A percentile compares a stretch with the other conserved stretches of the same genome.
These are phyloP conservation scores for Syndactyla subalaris DNA, from an alignment of 2,797 vertebrate genomes.

Conservation along the genomic window DNA sequence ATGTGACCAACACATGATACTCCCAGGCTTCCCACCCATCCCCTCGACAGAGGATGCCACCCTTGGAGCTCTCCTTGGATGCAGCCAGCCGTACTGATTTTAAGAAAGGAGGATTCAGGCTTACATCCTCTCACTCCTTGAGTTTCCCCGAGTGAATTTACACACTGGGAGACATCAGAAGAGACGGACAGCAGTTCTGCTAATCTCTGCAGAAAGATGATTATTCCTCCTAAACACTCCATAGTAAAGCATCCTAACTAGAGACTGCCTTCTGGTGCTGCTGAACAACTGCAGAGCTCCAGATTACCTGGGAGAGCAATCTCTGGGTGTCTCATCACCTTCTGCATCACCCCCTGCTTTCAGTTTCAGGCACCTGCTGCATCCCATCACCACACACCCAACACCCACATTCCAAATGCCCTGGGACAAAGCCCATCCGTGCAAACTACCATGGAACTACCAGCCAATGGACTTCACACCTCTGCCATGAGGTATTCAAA, in stretches of 20 bases:
- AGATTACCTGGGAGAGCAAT: not conserved
- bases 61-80: not conserved
- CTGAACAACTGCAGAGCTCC: not conserved
- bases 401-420: not conserved
- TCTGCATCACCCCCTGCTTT: not conserved
- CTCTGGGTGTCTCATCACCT: not conserved
- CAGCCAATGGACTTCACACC: not conserved
- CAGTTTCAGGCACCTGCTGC: not conserved
- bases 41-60: not conserved
- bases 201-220: not conserved
- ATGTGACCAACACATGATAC: not conserved
- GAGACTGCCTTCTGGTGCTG: not conserved
- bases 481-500: not conserved
- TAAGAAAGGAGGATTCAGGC: not conserved
- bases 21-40: not conserved
- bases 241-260: fast-evolving
- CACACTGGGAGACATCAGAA: not conserved
- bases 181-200: not conserved
- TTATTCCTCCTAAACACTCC: not conserved
- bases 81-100: not conserved
- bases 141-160: not conserved
- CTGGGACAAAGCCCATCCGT: not conserved
- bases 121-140: not conserved
- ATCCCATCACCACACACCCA: not conserved
- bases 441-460: not conserved